Evolutionary conservation across 2,797 vertebrate genomes (phyloP), one percentile per base, ranked within the genome.

Genomic region (Tenualosa thibaudeaui): DNA sequence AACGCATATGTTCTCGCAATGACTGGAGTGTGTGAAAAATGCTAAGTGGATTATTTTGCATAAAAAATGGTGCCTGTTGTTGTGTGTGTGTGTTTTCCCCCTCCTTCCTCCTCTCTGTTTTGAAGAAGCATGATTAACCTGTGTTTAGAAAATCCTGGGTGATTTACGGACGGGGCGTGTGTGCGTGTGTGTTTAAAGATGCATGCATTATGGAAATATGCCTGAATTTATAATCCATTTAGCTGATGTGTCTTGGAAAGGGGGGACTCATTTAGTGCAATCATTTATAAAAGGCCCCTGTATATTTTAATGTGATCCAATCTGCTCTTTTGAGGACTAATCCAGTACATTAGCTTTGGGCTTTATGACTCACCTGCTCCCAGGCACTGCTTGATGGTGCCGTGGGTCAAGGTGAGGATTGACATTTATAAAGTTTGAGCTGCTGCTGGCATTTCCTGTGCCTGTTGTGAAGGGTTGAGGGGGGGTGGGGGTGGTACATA

Each of bases 181-280:
- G 65, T 0, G 71, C 19, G 37, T 78, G 71, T 97, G 96, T 98
- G 95, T 99, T 97, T 96, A 46, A 94, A 93, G 95, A 97, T 97
- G 96, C 96, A 97, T 98, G 94, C 97, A 97, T 99, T 99, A 99
- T 98, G 97, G 97, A 98, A 97, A 98, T 98, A 88, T 91, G 87
- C 37, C 88, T 97, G 96, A 98, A 99, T 99, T 99, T 99, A 99
- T 98, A 98, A 99, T 98, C 97, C 98, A 99, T 99, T 99, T 99
- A 97, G 97, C 97, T 98, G 97, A 98, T 99, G 98, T 93, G 96
- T 92, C 96, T 96, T 94, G 96, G 95, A 96, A 8, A 78, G 71
- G 71, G 37, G 46, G 71, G 40, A 40, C 0, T 17, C 96, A 97
- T 96, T 97, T 97, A 99, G 96, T 95, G 95, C 96, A 94, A 97